Base-by-base conservation (phyloP, 1,140 invertebrate species). In the Leptopilina clavipes region DNA sequence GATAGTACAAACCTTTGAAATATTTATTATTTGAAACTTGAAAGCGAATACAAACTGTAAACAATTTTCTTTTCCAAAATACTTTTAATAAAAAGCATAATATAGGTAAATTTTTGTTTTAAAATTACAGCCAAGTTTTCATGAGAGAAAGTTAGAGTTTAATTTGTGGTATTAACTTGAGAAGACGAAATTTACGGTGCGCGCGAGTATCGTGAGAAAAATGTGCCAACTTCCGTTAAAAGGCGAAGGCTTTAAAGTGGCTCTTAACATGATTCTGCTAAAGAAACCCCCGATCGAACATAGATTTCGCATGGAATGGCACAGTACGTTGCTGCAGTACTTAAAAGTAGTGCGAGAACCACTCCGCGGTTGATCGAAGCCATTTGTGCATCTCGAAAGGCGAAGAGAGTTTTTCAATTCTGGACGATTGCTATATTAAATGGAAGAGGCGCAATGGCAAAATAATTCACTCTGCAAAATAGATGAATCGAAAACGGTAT, bases 311-410 rank as follows among this genome's bases (percentile, higher is more conserved):
- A 54, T 54, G 52, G 52, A 54, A 54, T 54, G 18, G 52, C 17
- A 14, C n/a, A 19, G 17, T 54, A 54, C 17, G 19, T 19, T 54
- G 17, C 17, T 40, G 37, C 9, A 40, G 37, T 40, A 40, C 37
- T 40, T 40, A 40, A 40, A n/a, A n/a, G n/a, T 17, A 11, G 52
- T 54, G 52, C 52, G 17, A 31, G 25, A 54, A 52, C 48, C 48
- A 52, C 48, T 52, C 48, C 5, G 52, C 17, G 52, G 52, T 54
- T 54, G 52, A 54, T 54, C 52, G 52, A 54, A 54, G 52, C 52
- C 52, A 54, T 54, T 54, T 17, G 19, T 7, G 5, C 18, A 2
- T n/a, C n/a, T 54, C 52, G 52, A 54, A 54, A 54, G 52, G 6
- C 17, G 52, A 54, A 19, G 52, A 54, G 52, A 19, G 52, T 54